These are phyloP conservation scores for Gracilinanus agilis DNA, from an alignment of 2,113 vertebrate species.

Conservation along the genomic window DNA sequence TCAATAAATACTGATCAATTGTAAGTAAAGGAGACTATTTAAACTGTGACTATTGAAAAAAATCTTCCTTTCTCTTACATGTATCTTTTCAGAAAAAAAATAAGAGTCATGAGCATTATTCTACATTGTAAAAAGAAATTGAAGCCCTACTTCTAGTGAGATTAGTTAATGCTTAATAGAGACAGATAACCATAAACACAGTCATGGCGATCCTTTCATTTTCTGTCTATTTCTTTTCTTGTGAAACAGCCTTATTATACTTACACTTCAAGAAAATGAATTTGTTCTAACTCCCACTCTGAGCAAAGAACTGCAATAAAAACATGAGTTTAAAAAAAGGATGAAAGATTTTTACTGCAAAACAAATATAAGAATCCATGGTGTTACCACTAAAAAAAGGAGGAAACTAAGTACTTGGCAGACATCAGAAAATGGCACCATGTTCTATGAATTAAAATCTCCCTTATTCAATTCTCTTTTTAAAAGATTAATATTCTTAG, in stretches of 20 bases:
- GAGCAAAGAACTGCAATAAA: constrained; percentile 68
- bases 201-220: constrained; percentile 64
- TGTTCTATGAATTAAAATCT: constrained; percentile 11
- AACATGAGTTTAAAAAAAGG: constrained; percentile 55
- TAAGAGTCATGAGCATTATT: constrained; percentile 53
- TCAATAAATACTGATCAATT: constrained; percentile 21
- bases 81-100: constrained; percentile 72
- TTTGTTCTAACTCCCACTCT: constrained; percentile 71
- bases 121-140: constrained; percentile 69
- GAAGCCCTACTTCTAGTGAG: constrained; percentile 72
- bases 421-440: constrained; percentile 4
- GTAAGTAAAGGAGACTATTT: constrained; percentile 45
- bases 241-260: constrained; percentile 63
- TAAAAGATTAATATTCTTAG: not conserved
- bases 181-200: constrained; percentile 75
- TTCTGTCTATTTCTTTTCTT: constrained; percentile 56
- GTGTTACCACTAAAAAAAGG: not conserved
- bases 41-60: constrained; percentile 40
- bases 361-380: constrained; percentile 54
- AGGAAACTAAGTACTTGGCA: not conserved
- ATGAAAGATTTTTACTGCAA: constrained; percentile 52
- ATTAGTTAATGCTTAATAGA: constrained; percentile 77
- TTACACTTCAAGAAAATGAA: constrained; percentile 73
- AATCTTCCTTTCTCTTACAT: constrained; percentile 32
- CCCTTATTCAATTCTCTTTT: not conserved